Evolutionary conservation across 2,113 vertebrate genomes (phyloP).

Genomic region (Leiothrix lutea): DNA sequence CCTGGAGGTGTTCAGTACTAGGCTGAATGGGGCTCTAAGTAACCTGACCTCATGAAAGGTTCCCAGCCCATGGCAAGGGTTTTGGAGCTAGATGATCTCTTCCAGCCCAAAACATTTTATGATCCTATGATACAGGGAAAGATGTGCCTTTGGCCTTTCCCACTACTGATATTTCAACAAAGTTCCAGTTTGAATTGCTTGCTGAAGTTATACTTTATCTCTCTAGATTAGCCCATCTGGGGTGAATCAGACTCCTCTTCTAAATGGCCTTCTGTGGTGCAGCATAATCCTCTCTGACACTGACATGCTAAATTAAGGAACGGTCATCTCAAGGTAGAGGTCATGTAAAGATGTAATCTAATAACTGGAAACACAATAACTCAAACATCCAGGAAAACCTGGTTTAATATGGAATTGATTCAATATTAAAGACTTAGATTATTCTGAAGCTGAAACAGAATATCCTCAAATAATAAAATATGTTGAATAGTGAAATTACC

Average conservation of each 20-base stretch:
- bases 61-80: not conserved
- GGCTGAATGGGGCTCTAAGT: not conserved
- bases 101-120: not conserved
- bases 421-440: not conserved
- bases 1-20: not conserved
- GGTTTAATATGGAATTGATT: not conserved
- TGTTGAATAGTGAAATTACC: not conserved
- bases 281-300: not conserved
- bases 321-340: not conserved
- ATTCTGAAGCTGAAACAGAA: constrained; percentile 24
- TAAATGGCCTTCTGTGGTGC: not conserved
- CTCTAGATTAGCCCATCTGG: not conserved
- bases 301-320: not conserved
- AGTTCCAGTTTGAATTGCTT: not conserved
- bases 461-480: not conserved
- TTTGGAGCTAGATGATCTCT: not conserved
- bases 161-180: not conserved
- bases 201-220: not conserved
- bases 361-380: not conserved
- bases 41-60: not conserved
- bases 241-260: not conserved
- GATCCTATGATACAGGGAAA: not conserved
- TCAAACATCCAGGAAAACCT: not conserved
- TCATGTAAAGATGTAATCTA: not conserved
- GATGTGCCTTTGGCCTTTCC: not conserved